Evolutionary conservation across 2,113 vertebrate genomes (phyloP).

Genomic region (Platichthys flesus): DNA sequence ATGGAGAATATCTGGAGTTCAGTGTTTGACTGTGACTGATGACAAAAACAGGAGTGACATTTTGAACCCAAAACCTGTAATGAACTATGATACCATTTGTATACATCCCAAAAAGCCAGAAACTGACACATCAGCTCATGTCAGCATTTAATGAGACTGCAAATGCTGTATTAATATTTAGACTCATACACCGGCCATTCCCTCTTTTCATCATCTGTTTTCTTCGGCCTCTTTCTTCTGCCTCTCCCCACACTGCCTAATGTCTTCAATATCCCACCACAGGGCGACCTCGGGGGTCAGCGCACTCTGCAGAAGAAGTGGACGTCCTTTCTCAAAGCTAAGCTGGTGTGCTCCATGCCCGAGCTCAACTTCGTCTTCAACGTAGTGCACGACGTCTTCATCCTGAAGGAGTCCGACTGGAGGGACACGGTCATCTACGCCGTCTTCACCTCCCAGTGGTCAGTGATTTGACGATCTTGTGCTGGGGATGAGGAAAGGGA

Average conservation of each 20-base stretch:
- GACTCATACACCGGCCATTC: too few relatives aligned
- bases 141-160: neutral
- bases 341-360: conserved; percentile 91
- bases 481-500: neutral
- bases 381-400: conserved; percentile 91
- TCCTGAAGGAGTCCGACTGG: conserved; percentile 84
- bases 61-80: neutral
- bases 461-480: conserved; percentile 67
- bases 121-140: too few relatives aligned
- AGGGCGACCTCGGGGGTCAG: conserved; percentile 95
- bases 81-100: neutral
- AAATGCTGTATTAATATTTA: neutral
- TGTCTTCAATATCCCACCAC: neutral
- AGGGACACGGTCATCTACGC: conserved; percentile 92
- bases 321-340: conserved; percentile 97
- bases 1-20: too few relatives aligned
- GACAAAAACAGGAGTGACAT: too few relatives aligned
- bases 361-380: conserved; percentile 97
- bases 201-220: neutral
- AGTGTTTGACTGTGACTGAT: too few relatives aligned
- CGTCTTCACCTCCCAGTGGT: conserved; percentile 95
- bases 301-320: conserved; percentile 97
- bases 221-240: neutral
- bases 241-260: neutral
- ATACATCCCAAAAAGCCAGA: neutral